Conservation (phyloP, 2,113 vertebrate genomes). For the Eubucco bourcierii region DNA sequence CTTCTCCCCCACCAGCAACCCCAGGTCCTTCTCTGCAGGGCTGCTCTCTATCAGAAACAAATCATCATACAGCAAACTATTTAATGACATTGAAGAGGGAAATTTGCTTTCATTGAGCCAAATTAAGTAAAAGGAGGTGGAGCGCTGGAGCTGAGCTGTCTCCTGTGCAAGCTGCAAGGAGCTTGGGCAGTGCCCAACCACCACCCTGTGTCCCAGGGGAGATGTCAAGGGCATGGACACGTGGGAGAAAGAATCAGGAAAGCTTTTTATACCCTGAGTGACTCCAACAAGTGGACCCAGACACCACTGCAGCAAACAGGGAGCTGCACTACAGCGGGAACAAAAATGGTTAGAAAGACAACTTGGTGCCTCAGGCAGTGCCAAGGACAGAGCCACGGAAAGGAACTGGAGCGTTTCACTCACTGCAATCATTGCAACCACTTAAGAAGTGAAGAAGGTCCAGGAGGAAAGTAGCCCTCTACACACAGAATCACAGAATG, state of each 20-base stretch:
- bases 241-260: neutral
- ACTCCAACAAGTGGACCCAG: neutral
- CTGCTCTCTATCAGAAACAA: neutral
- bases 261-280: neutral
- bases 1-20: no score
- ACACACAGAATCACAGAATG: no score
- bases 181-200: neutral
- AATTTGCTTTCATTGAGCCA: neutral
- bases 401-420: neutral
- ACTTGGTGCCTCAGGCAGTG: neutral
- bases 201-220: neutral
- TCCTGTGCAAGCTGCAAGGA: neutral
- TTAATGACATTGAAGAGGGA: neutral
- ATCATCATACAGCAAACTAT: neutral
- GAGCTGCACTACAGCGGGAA: neutral
- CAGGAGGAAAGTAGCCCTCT: neutral
- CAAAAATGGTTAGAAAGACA: neutral
- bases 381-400: neutral
- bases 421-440: neutral
- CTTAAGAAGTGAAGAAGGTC: neutral
- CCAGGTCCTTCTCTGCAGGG: no score
- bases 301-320: neutral
- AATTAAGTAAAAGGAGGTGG: neutral
- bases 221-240: neutral
- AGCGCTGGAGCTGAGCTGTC: neutral